These are phyloP conservation scores for Drosophila asahinai DNA, from an alignment of 1,140 invertebrate genomes.

Conservation along the genomic window DNA sequence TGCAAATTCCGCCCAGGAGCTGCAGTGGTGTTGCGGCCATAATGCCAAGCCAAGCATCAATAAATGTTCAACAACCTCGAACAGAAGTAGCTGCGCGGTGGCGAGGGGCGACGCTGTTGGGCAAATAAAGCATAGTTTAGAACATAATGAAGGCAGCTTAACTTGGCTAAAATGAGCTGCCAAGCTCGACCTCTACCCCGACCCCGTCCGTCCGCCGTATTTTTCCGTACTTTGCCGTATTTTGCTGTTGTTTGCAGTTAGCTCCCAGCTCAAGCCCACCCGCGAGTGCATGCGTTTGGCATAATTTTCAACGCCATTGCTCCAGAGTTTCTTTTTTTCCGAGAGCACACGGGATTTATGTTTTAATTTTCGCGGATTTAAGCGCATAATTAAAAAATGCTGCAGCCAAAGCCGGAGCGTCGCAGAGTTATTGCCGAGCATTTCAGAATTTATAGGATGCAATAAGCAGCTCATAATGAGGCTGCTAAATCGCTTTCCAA, in stretches of 20 bases:
- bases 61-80: slow-evolving; percentile 72
- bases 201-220: slow-evolving; percentile 20
- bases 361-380: slow-evolving; percentile 77
- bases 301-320: slow-evolving; percentile 61
- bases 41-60: slow-evolving; percentile 75
- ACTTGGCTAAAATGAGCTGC: slow-evolving; percentile 80
- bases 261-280: slow-evolving; percentile 12
- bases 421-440: slow-evolving; percentile 34
- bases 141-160: slow-evolving; percentile 79
- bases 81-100: slow-evolving; percentile 37
- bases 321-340: slow-evolving; percentile 42
- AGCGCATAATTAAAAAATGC: slow-evolving; percentile 67
- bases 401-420: slow-evolving; percentile 9
- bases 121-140: slow-evolving; percentile 79
- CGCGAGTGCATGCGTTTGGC: slow-evolving; percentile 55
- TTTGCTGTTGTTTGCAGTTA: slow-evolving; percentile 46
- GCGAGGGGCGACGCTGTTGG: slow-evolving; percentile 16
- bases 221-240: slow-evolving; percentile 18
- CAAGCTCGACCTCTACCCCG: slow-evolving; percentile 30
- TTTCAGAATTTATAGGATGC: slow-evolving; percentile 42
- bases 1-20: slow-evolving; percentile 49
- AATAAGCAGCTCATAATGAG: slow-evolving; percentile 45
- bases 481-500: slow-evolving; percentile 41
- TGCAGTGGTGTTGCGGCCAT: slow-evolving; percentile 28
- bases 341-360: slow-evolving; percentile 57